These are phyloP conservation scores for Calycopis cecrops DNA, from an alignment of 1,140 invertebrate species.

Conservation along the genomic window DNA sequence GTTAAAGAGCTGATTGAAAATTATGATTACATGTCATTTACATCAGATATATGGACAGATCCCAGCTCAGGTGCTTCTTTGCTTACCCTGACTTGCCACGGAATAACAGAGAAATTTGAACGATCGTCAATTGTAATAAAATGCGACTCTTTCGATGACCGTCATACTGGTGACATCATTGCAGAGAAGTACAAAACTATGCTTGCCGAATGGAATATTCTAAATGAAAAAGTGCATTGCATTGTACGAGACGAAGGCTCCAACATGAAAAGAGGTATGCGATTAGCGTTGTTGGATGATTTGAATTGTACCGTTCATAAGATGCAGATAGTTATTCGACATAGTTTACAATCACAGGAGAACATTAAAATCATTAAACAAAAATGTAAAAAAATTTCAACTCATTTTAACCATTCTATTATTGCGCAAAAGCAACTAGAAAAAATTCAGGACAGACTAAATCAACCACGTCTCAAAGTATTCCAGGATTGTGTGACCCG, in stretches of 20 bases:
- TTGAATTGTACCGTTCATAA: slow-evolving; percentile 25
- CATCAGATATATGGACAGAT: slow-evolving; percentile 33
- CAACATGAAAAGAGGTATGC: slow-evolving; percentile 35
- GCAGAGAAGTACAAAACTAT: slow-evolving; percentile 28
- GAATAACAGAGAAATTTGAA: slow-evolving; percentile 30
- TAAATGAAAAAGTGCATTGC: slow-evolving; percentile 35
- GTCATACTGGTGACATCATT: slow-evolving; percentile 31
- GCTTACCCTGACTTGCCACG: slow-evolving; percentile 34
- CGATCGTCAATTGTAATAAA: slow-evolving; percentile 28
- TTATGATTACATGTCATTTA: slow-evolving; percentile 34
- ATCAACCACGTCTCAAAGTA: slow-evolving; percentile 27
- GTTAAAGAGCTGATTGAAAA: slow-evolving; percentile 9
- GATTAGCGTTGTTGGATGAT: slow-evolving; percentile 21
- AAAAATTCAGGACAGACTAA: slow-evolving; percentile 27
- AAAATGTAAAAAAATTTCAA: slow-evolving; percentile 29
- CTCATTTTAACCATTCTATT: slow-evolving; percentile 26
- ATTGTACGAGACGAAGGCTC: slow-evolving; percentile 33
- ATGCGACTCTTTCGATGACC: slow-evolving; percentile 27
- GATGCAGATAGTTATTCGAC: slow-evolving; percentile 26
- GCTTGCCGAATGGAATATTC: slow-evolving; percentile 32
- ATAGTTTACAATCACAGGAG: slow-evolving; percentile 28
- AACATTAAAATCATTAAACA: slow-evolving; percentile 23
- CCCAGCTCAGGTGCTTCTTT: slow-evolving; percentile 29
- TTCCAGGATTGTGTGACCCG: slow-evolving; percentile 22
- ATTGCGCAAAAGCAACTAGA: slow-evolving; percentile 26